A percentile compares a stretch with the other conserved stretches of the same genome.
Conservation (phyloP, 2,888 invertebrate species). For the Busseola fusca region DNA sequence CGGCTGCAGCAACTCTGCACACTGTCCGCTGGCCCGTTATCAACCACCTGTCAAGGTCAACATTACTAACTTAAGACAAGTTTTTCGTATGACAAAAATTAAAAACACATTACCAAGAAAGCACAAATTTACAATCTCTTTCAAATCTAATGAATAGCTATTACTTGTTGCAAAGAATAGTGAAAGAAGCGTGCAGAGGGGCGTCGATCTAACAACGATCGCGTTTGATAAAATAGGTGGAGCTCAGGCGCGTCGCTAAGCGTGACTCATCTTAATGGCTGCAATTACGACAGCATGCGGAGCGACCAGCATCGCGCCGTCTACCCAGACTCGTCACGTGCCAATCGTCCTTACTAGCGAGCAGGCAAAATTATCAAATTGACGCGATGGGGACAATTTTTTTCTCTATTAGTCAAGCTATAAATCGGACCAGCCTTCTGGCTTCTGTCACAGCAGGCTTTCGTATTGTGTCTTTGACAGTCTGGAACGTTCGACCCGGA, state of each 20-base stretch:
- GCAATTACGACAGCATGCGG: slow-evolving; percentile 82
- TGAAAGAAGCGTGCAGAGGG: slow-evolving; percentile 64
- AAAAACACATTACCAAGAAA: slow-evolving; percentile 10
- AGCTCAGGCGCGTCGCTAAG: slow-evolving; percentile 82
- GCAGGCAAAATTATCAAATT: slow-evolving; percentile 23
- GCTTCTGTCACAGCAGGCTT: neutral
- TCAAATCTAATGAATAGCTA: slow-evolving; percentile 44
- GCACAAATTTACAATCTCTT: slow-evolving; percentile 25
- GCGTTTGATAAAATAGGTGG: slow-evolving; percentile 81
- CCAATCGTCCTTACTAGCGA: slow-evolving; percentile 59
- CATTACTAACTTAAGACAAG: slow-evolving; percentile 21
- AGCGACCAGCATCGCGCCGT: slow-evolving; percentile 66
- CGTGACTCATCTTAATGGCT: slow-evolving; percentile 88
- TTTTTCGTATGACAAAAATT: slow-evolving; percentile 9
- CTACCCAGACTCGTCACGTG: slow-evolving; percentile 76
- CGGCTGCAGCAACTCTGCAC: slow-evolving; percentile 69
- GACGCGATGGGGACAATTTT: neutral
- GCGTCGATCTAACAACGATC: slow-evolving; percentile 71
- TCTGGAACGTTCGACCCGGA: slow-evolving; percentile 69
- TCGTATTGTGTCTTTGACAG: slow-evolving; percentile 14
- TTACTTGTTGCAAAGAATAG: slow-evolving; percentile 45
- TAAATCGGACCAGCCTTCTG: neutral
- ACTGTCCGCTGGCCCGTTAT: slow-evolving; percentile 65
- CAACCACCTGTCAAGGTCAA: slow-evolving; percentile 72
- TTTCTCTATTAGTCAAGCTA: neutral